Evolutionary conservation across 1,140 invertebrate species (phyloP), one percentile per base, ranked within the genome.

Genomic region (Pseudobourletiella spinata): DNA sequence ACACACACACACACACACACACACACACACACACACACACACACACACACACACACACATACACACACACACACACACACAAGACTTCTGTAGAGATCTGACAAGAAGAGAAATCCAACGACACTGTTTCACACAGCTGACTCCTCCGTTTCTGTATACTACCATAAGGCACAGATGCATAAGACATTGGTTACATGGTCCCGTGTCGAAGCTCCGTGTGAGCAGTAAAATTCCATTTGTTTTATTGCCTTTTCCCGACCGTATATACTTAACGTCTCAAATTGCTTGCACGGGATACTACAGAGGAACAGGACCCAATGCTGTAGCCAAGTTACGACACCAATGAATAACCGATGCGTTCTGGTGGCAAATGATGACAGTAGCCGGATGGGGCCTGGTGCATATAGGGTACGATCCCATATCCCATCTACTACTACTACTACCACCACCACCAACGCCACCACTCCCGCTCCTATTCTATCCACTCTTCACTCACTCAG

Each of bases 201-300:
- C n/a, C n/a, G n/a, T n/a, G n/a, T n/a, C n/a, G n/a, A n/a, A n/a
- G n/a, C n/a, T n/a, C n/a, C n/a, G n/a, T n/a, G n/a, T 39, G 32
- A 11, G 32, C 44, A 18, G 6, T 6, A 8, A 48, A 48, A 48
- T 22, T 11, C 44, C 44, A 48, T 48, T 48, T 48, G 44, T 48
- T 48, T 48, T 11, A 18, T 18, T 11, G 20, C 20, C 11, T 48
- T 18, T 48, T 11, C 20, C 6, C 20, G 22, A 48, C 11, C n/a
- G n/a, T n/a, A n/a, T 39, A 39, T 39, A 48, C 44, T 48, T 48
- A 48, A 48, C 48, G 15, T 58, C 15, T 51, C 43, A 58, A 3
- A 35, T 18, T 18, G 3, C 42, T 28, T n/a, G 52, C 25, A 24
- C 8, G 24, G 29, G 14, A 11, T 14, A 15, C 30, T 32, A 11